Evolutionary conservation across 2,113 vertebrate genomes (phyloP), one percentile per base, ranked within the genome.

Genomic region (Eira barbara): DNA sequence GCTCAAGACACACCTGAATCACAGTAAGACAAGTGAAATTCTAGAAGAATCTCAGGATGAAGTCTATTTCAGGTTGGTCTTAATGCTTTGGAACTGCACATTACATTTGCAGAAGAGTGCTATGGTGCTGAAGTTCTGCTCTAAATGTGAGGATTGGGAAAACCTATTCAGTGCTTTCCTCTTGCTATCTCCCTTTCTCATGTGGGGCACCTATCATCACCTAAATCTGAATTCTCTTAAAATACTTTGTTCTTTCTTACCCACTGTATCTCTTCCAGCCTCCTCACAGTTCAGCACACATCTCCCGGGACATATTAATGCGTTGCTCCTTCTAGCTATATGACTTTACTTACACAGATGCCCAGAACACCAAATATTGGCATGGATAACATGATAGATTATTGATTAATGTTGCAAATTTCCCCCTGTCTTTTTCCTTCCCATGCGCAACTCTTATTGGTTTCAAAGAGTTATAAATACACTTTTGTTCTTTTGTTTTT

Each of bases 401-500:
- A 67, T 20, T 27, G 12, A 90, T 78, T 87, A 25, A 73, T 74
- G 80, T 84, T 49, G 39, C 73, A 25, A 45, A 45, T 42, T 82
- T 31, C 2, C 2, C 12, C 31, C 27, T 25, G 23, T 2, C 34
- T 31, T 36, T 67, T 69, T 89, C 57, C 31, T 74, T 23, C 7
- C 78, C 84, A 71, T 71, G 73, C 94, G 93, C 86, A 97, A 78
- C 52, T 52, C 34, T 86, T 57, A 81, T 21, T 92, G 73, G 29
- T 94, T 96, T 91, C 42, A 59, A 52, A 95, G 45, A 85, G 14
- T 95, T 91, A 71, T 29, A 96, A 93, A 95, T 59, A 90, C 42
- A 52, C 6, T 10, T 36, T 82, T 94, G 36, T 95, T 96, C 83
- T 90, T 71, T 81, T 94, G 36, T 18, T 92, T 81, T 83, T 89